Percentiles rank a stretch among this genome's conserved stretches.
These are phyloP conservation scores for Mormyrus iriodes DNA, from an alignment of 2,113 vertebrate genomes.

Conservation along the genomic window DNA sequence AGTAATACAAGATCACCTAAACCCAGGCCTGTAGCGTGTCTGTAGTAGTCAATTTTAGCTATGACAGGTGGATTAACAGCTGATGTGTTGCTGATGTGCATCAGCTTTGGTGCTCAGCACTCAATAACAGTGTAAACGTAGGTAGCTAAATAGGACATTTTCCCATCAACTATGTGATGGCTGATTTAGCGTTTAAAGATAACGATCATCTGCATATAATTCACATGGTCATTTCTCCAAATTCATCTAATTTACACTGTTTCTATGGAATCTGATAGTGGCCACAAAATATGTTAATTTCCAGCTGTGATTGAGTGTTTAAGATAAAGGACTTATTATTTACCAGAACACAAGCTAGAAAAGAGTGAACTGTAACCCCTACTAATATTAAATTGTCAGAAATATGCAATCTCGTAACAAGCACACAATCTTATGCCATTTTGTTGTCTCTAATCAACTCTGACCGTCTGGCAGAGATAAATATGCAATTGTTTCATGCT, in stretches of 20 bases:
- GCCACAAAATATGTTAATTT: neutral
- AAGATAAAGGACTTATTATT: neutral
- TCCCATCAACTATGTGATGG: neutral
- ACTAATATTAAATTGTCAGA: neutral
- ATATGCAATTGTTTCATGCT: neutral
- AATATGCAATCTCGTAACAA: neutral
- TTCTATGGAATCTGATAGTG: neutral
- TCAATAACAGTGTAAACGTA: neutral
- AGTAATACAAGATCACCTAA: neutral
- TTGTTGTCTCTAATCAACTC: neutral
- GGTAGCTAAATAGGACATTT: neutral
- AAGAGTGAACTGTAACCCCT: neutral
- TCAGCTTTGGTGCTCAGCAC: neutral
- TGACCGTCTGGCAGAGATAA: neutral
- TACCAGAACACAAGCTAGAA: neutral
- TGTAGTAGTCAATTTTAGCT: neutral
- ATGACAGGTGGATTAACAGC: neutral
- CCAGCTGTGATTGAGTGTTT: neutral
- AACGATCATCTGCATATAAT: neutral
- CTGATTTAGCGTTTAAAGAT: neutral
- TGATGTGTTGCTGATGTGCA: neutral
- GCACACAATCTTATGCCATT: neutral
- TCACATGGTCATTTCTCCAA: neutral
- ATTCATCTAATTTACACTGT: neutral
- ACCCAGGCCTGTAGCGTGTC: neutral